phyloP scores from a whole-genome alignment of 2,113 vertebrate genomes.

The Odocoileus hemionus region DNA sequence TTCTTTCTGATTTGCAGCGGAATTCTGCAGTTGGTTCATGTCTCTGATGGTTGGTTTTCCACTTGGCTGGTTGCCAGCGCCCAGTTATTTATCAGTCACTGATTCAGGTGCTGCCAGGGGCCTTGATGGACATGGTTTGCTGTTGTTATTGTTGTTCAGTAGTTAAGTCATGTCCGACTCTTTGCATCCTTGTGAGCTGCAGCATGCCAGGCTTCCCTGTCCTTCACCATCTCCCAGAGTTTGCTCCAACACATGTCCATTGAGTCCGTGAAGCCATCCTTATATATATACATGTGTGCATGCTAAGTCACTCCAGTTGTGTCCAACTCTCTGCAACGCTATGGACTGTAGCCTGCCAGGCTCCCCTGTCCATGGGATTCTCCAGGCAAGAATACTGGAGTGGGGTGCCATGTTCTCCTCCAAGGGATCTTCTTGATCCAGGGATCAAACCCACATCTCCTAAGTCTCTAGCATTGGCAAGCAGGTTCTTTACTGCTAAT shows the following conservation, averaged over 20 bases:
- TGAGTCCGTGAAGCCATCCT: neutral
- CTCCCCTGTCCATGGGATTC: neutral
- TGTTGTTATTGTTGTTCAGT: neutral
- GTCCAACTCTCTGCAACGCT: neutral
- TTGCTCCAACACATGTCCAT: neutral
- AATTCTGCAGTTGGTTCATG: neutral
- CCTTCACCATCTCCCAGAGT: neutral
- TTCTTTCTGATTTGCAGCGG: neutral
- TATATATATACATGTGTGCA: fast-evolving
- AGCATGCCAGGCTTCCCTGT: neutral
- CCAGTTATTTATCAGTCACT: neutral
- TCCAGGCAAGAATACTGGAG: neutral
- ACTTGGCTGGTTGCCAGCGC: fast-evolving
- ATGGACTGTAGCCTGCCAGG: neutral
- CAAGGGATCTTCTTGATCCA: neutral
- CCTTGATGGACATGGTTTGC: neutral
- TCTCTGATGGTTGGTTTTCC: neutral
- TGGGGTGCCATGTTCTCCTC: neutral
- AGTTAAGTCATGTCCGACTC: neutral
- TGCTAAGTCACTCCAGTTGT: neutral
- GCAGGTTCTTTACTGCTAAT: neutral
- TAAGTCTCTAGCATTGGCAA: neutral
- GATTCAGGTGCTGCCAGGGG: neutral
- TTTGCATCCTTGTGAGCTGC: neutral
- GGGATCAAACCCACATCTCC: neutral